A percentile compares a stretch with the other conserved stretches of the same genome.
Conservation (phyloP, 2,888 invertebrate species). For the Xestobium rufovillosum region DNA sequence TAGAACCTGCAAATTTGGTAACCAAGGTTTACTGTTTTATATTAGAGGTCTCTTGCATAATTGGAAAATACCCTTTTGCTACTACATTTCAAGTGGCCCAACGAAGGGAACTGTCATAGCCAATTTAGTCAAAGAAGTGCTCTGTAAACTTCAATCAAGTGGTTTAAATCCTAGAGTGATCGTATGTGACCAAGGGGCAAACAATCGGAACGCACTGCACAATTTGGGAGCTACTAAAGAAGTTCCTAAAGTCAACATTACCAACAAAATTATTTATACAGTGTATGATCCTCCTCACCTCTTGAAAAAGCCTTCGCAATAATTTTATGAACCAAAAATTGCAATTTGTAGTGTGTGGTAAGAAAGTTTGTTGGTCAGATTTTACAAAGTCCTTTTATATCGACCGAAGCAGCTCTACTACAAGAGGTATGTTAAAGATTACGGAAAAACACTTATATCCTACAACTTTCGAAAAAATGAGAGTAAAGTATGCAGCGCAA, state of each 20-base stretch:
- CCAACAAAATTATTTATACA: constrained; percentile 11
- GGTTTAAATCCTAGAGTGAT: constrained; percentile 13
- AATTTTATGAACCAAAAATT: constrained; percentile 13
- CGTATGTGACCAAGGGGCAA: constrained; percentile 17
- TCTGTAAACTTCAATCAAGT: constrained; percentile 7
- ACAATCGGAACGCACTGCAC: constrained; percentile 13
- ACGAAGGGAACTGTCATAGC: constrained; percentile 11
- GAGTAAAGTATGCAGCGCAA: constrained; percentile 3
- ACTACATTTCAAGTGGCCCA: constrained; percentile 15
- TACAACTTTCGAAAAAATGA: too few relatives aligned
- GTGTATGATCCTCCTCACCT: constrained; percentile 19
- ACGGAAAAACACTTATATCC: not conserved
- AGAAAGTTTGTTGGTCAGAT: constrained; percentile 6
- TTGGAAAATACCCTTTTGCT: constrained; percentile 17
- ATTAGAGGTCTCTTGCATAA: constrained; percentile 16
- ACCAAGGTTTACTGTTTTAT: constrained; percentile 15
- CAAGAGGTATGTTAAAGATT: constrained; percentile 9
- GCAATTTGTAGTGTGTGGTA: constrained; percentile 8
- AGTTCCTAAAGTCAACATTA: constrained; percentile 12
- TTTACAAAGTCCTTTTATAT: constrained; percentile 7
- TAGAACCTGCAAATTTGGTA: constrained; percentile 16
- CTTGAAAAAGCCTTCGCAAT: constrained; percentile 11
- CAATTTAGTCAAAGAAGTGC: constrained; percentile 12
- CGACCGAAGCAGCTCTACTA: constrained; percentile 4
- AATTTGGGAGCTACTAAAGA: constrained; percentile 15